phyloP scores from a whole-genome alignment of 2,797 vertebrate species.

The Podargus strigoides region DNA sequence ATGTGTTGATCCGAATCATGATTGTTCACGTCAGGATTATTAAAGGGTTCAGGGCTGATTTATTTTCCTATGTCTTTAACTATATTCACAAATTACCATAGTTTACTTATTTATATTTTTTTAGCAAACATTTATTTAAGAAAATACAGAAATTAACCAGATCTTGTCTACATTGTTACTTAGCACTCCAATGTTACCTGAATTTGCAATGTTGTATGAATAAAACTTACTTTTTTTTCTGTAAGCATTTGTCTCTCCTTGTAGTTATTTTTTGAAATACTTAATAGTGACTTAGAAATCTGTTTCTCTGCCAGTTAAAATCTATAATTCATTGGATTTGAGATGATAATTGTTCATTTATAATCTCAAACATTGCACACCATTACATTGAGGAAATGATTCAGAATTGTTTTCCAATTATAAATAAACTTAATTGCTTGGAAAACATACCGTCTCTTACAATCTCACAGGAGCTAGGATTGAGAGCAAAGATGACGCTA shows the following conservation, averaged over 20 bases:
- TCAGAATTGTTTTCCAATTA: conserved; percentile 54
- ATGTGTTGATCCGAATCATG: not conserved
- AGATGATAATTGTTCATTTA: conserved; percentile 28
- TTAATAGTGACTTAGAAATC: conserved; percentile 38
- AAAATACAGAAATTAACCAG: not conserved
- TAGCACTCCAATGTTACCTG: not conserved
- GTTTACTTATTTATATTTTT: not conserved
- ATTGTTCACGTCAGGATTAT: not conserved
- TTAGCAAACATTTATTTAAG: not conserved
- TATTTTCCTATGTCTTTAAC: not conserved
- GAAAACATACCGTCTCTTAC: conserved; percentile 37
- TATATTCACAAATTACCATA: not conserved
- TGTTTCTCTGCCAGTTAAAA: conserved; percentile 44
- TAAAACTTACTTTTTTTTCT: not conserved
- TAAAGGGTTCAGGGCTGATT: not conserved
- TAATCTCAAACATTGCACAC: conserved; percentile 3
- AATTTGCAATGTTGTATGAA: not conserved
- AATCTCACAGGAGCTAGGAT: not conserved
- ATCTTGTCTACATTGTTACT: not conserved
- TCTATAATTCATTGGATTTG: conserved; percentile 23
- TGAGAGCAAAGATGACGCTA: not conserved
- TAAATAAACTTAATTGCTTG: conserved; percentile 52
- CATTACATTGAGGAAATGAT: conserved; percentile 16
- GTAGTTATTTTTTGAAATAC: conserved; percentile 9
- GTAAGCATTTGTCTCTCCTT: not conserved